A percentile compares a stretch with the other conserved stretches of the same genome.
phyloP scores from a whole-genome alignment of 2,797 vertebrate species.

The Heterohyrax brucei region DNA sequence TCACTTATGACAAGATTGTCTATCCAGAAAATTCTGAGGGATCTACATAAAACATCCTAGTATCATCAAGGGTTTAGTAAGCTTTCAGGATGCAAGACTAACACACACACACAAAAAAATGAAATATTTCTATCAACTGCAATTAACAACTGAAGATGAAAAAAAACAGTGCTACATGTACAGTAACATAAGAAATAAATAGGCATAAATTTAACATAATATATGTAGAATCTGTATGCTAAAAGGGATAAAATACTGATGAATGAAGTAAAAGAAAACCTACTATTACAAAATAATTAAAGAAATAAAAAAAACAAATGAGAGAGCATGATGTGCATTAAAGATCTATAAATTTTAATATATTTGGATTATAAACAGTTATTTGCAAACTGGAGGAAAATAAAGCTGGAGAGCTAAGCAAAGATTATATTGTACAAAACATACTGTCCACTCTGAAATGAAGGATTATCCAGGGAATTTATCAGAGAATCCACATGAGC shows the following conservation, averaged over 20 bases:
- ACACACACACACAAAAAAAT: not conserved
- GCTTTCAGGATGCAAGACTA: not conserved
- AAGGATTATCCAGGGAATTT: not conserved
- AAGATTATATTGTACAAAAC: not conserved
- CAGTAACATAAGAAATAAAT: not conserved
- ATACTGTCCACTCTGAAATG: not conserved
- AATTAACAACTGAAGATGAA: not conserved
- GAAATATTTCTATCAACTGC: not conserved
- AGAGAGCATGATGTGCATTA: not conserved
- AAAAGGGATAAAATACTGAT: not conserved
- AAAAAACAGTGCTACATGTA: not conserved
- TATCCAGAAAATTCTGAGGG: not conserved
- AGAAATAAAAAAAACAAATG: not conserved
- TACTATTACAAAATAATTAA: constrained; percentile 10
- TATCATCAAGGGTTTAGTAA: not conserved
- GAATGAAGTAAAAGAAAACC: not conserved
- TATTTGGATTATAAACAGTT: not conserved
- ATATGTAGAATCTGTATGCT: not conserved
- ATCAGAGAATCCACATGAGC: not conserved
- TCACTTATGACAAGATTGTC: not conserved
- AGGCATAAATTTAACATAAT: constrained; percentile 2
- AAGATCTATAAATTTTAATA: not conserved
- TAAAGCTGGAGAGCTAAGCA: not conserved
- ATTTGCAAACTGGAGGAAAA: not conserved
- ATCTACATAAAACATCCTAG: not conserved